A percentile compares a stretch with the other conserved stretches of the same genome.
Conservation (phyloP, 1,140 invertebrate genomes). For the Choristoneura fumiferana region DNA sequence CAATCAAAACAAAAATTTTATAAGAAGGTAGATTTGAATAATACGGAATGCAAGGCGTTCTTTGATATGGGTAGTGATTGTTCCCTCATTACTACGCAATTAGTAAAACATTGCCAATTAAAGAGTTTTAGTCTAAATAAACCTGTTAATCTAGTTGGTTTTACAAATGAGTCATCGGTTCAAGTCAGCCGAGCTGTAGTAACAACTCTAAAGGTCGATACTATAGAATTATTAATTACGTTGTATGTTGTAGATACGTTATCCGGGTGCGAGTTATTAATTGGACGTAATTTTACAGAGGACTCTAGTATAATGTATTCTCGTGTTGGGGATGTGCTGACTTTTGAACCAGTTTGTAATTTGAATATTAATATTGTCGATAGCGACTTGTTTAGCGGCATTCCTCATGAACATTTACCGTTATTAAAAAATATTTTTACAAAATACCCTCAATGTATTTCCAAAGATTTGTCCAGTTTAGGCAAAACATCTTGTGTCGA, state of each 20-base stretch:
- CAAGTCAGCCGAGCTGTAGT: slow-evolving; percentile 11
- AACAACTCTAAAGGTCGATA: slow-evolving; percentile 18
- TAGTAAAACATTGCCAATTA: slow-evolving; percentile 1
- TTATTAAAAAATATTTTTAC: slow-evolving; percentile 8
- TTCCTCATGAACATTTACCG: neutral
- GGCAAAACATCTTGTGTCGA: neutral
- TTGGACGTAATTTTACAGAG: slow-evolving; percentile 25
- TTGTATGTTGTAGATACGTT: slow-evolving; percentile 22
- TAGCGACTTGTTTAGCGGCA: neutral
- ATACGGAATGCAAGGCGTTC: slow-evolving; percentile 17
- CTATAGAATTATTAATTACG: slow-evolving; percentile 19
- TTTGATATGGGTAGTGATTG: slow-evolving; percentile 27
- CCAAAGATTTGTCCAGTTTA: slow-evolving; percentile 2
- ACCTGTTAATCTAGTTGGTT: slow-evolving; percentile 18
- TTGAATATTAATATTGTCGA: neutral
- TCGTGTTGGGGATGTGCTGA: slow-evolving; percentile 17
- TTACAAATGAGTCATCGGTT: slow-evolving; percentile 2
- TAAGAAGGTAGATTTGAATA: neutral
- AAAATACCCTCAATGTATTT: slow-evolving; percentile 22
- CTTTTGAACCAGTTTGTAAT: slow-evolving; percentile 14
- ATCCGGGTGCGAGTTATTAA: slow-evolving; percentile 18
- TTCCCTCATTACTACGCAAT: slow-evolving; percentile 15
- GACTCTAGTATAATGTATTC: slow-evolving; percentile 19
- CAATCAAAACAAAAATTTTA: slow-evolving; percentile 21
- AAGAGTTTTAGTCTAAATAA: neutral